Percentiles rank a stretch among this genome's conserved stretches.
Conservation (phyloP, 2,888 invertebrate genomes). For the Spodoptera picta region DNA sequence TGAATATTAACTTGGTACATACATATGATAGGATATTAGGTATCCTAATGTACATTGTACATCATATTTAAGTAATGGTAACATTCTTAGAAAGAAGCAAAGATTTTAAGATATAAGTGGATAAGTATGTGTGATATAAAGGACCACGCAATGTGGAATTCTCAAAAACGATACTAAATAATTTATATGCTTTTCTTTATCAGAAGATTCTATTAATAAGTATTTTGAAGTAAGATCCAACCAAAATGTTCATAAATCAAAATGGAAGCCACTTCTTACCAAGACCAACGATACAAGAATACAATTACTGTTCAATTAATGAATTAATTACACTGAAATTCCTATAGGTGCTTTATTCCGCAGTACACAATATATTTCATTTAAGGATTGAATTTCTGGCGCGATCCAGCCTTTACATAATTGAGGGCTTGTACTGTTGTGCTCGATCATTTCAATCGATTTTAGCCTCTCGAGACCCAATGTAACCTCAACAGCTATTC, state of each 20-base stretch:
- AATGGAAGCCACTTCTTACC: neutral
- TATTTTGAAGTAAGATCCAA: too few relatives aligned
- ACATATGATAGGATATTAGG: too few relatives aligned
- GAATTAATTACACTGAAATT: constrained; percentile 8
- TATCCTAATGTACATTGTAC: too few relatives aligned
- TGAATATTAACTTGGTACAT: too few relatives aligned
- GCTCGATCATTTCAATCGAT: constrained; percentile 61
- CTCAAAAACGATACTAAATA: too few relatives aligned
- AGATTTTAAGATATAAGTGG: too few relatives aligned
- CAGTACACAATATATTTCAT: constrained; percentile 44
- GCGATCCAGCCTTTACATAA: constrained; percentile 43
- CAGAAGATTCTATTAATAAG: too few relatives aligned
- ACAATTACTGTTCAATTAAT: constrained; percentile 17
- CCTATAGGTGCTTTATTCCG: constrained; percentile 20
- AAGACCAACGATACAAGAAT: neutral
- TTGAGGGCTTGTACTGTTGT: constrained; percentile 43
- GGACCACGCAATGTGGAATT: too few relatives aligned
- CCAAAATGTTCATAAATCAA: neutral
- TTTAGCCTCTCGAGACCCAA: constrained; percentile 50
- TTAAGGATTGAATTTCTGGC: constrained; percentile 42
- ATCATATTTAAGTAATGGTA: too few relatives aligned
- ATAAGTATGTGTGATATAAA: too few relatives aligned
- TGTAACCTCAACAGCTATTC: constrained; percentile 48
- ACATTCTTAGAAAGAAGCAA: too few relatives aligned
- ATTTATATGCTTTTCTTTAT: too few relatives aligned